Conservation (phyloP, 2,888 invertebrate genomes). For the Achlya flavicornis region DNA sequence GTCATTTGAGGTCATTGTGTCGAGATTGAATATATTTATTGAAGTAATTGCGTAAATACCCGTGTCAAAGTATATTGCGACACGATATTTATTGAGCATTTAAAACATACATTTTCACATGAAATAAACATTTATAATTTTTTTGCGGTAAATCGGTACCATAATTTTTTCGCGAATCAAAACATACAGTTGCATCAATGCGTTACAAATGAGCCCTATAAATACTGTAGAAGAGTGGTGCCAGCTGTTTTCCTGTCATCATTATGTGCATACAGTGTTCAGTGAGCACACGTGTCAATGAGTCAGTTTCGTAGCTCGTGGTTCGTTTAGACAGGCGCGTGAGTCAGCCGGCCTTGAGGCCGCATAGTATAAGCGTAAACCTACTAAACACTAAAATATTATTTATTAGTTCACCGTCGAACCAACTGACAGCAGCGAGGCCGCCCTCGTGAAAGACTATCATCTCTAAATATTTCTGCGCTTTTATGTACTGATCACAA, state of each 20-base stretch:
- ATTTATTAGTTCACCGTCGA: slow-evolving; percentile 67
- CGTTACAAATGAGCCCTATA: slow-evolving; percentile 20
- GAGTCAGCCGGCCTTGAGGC: slow-evolving; percentile 77
- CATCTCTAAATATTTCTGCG: slow-evolving; percentile 31
- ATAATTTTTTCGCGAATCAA: slow-evolving; percentile 1
- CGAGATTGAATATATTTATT: not conserved
- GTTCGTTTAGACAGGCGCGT: slow-evolving; percentile 57
- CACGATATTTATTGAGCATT: not conserved
- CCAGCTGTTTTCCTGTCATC: slow-evolving; percentile 45
- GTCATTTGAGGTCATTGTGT: not conserved
- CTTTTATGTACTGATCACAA: not conserved
- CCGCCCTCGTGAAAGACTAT: slow-evolving; percentile 45
- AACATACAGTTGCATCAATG: slow-evolving; percentile 23
- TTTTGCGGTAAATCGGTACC: not conserved
- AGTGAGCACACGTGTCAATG: slow-evolving; percentile 54
- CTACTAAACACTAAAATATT: slow-evolving; percentile 68
- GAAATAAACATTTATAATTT: not conserved
- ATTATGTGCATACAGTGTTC: slow-evolving; percentile 33
- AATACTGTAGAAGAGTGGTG: slow-evolving; percentile 26
- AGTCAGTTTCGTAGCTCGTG: slow-evolving; percentile 61
- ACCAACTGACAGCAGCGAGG: slow-evolving; percentile 45
- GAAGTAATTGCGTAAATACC: not conserved
- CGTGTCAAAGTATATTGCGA: not conserved
- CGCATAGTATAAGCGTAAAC: slow-evolving; percentile 58
- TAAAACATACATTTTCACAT: not conserved